Percentiles rank a stretch among this genome's conserved stretches.
phyloP scores from a whole-genome alignment of 2,797 vertebrate species.

The Pseudochirops corinnae region DNA sequence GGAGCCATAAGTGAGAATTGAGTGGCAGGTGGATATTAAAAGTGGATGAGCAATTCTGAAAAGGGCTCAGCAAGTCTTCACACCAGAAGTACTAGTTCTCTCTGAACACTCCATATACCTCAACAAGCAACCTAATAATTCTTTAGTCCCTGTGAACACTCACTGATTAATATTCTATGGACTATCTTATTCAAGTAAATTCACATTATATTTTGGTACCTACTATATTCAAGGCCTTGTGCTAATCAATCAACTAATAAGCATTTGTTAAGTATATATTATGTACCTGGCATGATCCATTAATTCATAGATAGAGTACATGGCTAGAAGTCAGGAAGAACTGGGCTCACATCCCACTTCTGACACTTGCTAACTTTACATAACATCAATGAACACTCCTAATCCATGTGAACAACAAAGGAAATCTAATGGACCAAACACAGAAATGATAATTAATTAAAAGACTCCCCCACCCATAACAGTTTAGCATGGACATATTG shows the following conservation, averaged over 20 bases:
- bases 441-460: background rate
- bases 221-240: background rate
- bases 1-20: background rate
- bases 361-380: background rate
- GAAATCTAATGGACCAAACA: background rate
- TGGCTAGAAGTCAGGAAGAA: background rate
- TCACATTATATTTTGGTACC: background rate
- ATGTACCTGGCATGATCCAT: background rate
- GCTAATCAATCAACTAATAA: background rate
- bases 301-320: background rate
- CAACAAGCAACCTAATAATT: background rate
- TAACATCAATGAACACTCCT: background rate
- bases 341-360: background rate
- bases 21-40: background rate
- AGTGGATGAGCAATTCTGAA: background rate
- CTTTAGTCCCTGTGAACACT: background rate
- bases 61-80: background rate
- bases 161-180: background rate
- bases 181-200: background rate
- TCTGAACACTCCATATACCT: background rate
- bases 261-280: background rate
- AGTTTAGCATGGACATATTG: background rate
- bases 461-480: background rate
- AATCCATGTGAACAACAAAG: background rate
- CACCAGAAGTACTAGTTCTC: background rate